These are phyloP conservation scores for Psix sp. DNA, from an alignment of 1,140 invertebrate genomes.

Conservation along the genomic window DNA sequence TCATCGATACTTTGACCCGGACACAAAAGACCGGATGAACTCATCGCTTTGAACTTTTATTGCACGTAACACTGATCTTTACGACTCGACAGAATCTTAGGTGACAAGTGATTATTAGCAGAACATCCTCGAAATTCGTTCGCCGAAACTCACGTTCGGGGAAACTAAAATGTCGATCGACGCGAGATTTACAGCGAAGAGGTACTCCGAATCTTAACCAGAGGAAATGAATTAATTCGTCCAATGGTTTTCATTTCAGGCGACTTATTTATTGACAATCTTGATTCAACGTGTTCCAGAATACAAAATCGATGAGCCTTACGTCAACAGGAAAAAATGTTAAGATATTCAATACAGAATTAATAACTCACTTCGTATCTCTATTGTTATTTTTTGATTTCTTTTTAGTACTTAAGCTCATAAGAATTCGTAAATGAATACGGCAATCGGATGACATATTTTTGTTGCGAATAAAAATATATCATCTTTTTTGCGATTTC, in stretches of 20 bases:
- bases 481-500: too few relatives aligned
- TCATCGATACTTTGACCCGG: slow-evolving; percentile 21
- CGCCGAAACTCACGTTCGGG: slow-evolving; percentile 12
- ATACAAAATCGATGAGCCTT: too few relatives aligned
- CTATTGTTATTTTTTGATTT: too few relatives aligned
- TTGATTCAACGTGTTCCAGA: not conserved
- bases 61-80: slow-evolving; percentile 15
- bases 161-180: slow-evolving; percentile 4
- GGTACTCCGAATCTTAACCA: not conserved
- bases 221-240: slow-evolving; percentile 3
- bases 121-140: slow-evolving; percentile 14
- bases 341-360: too few relatives aligned
- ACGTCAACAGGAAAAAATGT: too few relatives aligned
- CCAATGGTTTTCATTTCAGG: not conserved
- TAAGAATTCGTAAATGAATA: too few relatives aligned
- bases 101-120: slow-evolving; percentile 39
- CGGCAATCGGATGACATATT: too few relatives aligned
- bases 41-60: slow-evolving; percentile 25
- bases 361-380: too few relatives aligned
- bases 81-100: slow-evolving; percentile 19
- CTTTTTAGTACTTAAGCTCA: too few relatives aligned
- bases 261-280: not conserved
- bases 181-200: not conserved
- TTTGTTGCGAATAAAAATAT: too few relatives aligned
- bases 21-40: slow-evolving; percentile 13